Evolutionary conservation across 2,888 invertebrate species (phyloP).

Genomic region (Caenorhabditis drosophilae): DNA sequence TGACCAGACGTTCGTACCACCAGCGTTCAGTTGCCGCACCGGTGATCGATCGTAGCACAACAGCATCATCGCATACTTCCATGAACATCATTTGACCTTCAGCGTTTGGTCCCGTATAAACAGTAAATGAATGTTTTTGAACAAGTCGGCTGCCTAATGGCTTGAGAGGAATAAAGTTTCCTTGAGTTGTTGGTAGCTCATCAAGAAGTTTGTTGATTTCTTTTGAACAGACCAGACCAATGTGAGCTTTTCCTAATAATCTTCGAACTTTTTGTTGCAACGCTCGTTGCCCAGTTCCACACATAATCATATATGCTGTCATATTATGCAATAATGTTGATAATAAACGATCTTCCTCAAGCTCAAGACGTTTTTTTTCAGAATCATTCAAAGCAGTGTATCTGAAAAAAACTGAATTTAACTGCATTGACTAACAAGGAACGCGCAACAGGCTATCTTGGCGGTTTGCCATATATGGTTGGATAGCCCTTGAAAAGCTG

Average conservation of each 20-base stretch:
- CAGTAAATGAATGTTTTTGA: conserved; percentile 96
- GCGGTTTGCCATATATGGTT: too few relatives aligned
- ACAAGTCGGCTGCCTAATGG: conserved; percentile 91
- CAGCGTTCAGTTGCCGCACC: conserved; percentile 77
- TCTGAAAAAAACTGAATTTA: conserved; percentile 32
- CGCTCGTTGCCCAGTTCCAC: conserved; percentile 59
- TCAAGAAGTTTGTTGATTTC: conserved; percentile 95
- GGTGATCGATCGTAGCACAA: conserved; percentile 75
- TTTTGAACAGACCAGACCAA: conserved; percentile 94
- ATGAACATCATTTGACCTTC: conserved; percentile 78
- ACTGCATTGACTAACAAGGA: too few relatives aligned
- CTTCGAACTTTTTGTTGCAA: conserved; percentile 79
- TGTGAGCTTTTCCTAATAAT: conserved; percentile 94
- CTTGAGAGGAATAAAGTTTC: conserved; percentile 95
- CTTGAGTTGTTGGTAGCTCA: conserved; percentile 85
- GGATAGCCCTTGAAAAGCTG: too few relatives aligned
- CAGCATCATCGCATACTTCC: conserved; percentile 84
- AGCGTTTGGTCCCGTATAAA: conserved; percentile 92
- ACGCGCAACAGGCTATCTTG: too few relatives aligned
- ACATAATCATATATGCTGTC: conserved; percentile 85
- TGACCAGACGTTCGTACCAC: conserved; percentile 98
- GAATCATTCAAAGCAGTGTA: conserved; percentile 65
- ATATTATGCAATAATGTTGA: conserved; percentile 95
- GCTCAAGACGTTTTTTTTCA: conserved; percentile 84
- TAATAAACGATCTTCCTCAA: conserved; percentile 93